Percentiles rank a stretch among this genome's conserved stretches.
Evolutionary conservation across 2,888 invertebrate genomes (phyloP).

Genomic region (Dendrolimus houi): DNA sequence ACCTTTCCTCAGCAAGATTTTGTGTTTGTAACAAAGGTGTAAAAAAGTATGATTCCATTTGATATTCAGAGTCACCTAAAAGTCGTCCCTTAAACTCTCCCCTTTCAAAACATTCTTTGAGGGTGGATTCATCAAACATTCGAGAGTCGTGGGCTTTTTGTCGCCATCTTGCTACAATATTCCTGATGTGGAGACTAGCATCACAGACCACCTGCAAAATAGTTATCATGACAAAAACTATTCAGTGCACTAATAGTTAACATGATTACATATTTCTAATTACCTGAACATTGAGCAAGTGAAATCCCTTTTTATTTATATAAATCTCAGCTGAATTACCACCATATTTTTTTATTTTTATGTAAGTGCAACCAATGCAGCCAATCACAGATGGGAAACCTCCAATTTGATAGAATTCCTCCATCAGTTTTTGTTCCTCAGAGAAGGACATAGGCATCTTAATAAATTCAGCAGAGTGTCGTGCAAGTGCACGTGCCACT

Average conservation of each 20-base stretch:
- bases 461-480: not conserved
- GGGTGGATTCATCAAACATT: constrained; percentile 10
- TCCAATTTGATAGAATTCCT: constrained; percentile 1
- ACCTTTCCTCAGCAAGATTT: constrained; percentile 3
- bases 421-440: not conserved
- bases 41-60: constrained; percentile 5
- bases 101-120: constrained; percentile 10
- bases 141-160: constrained; percentile 16
- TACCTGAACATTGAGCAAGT: constrained; percentile 7
- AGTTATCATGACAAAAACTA: no score
- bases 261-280: no score
- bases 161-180: constrained; percentile 16
- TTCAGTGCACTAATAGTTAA: no score
- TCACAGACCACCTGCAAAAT: constrained; percentile 7
- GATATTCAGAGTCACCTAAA: constrained; percentile 5
- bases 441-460: not conserved
- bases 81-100: constrained; percentile 3
- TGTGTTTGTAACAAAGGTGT: constrained; percentile 4
- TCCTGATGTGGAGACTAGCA: constrained; percentile 14
- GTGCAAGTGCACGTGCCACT: constrained; percentile 2
- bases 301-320: constrained; percentile 10
- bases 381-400: constrained; percentile 5
- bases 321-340: constrained; percentile 9
- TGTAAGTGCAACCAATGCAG: constrained; percentile 4
- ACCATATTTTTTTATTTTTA: constrained; percentile 5